Conservation (phyloP, 1,140 invertebrate species). For the Drosophila nebulosa region DNA sequence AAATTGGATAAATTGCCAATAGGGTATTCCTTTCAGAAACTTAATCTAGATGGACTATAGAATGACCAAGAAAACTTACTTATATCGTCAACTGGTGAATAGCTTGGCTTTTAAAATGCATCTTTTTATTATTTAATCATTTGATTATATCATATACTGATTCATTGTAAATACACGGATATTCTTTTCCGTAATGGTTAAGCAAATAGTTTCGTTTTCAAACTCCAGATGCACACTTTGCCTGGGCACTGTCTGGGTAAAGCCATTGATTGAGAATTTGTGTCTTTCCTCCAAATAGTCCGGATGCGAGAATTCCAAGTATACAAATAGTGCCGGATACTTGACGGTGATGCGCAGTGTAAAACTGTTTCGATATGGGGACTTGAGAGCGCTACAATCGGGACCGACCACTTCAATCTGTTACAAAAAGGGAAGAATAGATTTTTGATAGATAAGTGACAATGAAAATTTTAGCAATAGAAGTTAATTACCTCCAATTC, state of each 20-base stretch:
- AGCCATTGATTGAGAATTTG: slow-evolving; percentile 79
- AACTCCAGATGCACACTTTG: slow-evolving; percentile 63
- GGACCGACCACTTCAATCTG: slow-evolving; percentile 40
- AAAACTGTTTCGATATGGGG: slow-evolving; percentile 68
- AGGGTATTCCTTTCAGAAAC: too few species aligned
- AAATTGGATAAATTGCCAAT: too few species aligned
- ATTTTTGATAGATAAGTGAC: neutral
- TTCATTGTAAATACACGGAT: slow-evolving; percentile 58
- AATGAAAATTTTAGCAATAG: too few species aligned
- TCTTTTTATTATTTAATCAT: neutral
- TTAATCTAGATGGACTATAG: too few species aligned
- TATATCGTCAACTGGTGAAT: too few species aligned
- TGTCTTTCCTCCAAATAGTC: slow-evolving; percentile 44
- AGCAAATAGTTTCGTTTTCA: slow-evolving; percentile 37
- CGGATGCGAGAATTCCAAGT: slow-evolving; percentile 63
- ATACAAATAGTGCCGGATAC: slow-evolving; percentile 68
- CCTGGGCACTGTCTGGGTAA: slow-evolving; percentile 62
- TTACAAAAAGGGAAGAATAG: neutral
- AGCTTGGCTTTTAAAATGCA: too few species aligned
- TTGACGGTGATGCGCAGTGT: slow-evolving; percentile 64
- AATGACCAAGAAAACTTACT: too few species aligned
- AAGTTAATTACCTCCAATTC: slow-evolving; percentile 16
- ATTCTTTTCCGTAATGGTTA: slow-evolving; percentile 21
- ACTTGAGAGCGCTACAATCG: slow-evolving; percentile 25
- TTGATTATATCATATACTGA: slow-evolving; percentile 45